Percentiles rank a stretch among this genome's conserved stretches.
Conservation (phyloP, 2,888 invertebrate species). For the Hemithea aestivaria region DNA sequence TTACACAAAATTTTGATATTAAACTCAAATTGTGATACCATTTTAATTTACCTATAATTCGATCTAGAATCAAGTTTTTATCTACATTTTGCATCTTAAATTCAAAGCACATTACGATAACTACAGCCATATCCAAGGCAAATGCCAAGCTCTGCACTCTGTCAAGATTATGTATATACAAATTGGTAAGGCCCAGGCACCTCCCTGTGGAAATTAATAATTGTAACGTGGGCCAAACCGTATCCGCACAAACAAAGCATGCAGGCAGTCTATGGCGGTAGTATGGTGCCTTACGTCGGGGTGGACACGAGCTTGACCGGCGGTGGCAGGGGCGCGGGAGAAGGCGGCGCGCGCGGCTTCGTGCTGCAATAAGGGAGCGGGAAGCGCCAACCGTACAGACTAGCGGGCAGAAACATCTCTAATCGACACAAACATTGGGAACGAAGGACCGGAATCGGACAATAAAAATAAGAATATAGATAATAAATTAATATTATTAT, state of each 20-base stretch:
- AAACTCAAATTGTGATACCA: too few species aligned
- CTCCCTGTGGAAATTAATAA: constrained; percentile 13
- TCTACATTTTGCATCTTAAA: constrained; percentile 21
- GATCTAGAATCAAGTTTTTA: too few species aligned
- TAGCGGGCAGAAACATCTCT: constrained; percentile 82
- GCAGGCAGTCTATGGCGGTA: constrained; percentile 58
- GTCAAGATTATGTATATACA: constrained; percentile 60
- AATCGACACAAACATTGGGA: constrained; percentile 64
- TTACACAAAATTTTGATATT: background rate
- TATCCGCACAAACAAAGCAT: constrained; percentile 72
- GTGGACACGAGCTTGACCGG: constrained; percentile 87
- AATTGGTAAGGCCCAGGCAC: constrained; percentile 45
- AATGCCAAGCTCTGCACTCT: constrained; percentile 44
- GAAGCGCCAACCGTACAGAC: constrained; percentile 98
- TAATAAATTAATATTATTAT: constrained; percentile 30
- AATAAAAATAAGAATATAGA: constrained; percentile 33
- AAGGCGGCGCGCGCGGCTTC: constrained; percentile 88
- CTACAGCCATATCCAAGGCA: constrained; percentile 46
- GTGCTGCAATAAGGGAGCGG: constrained; percentile 98
- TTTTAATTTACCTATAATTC: too few species aligned
- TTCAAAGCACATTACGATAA: constrained; percentile 23
- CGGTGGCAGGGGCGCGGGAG: constrained; percentile 88
- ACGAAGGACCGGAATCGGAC: constrained; percentile 19
- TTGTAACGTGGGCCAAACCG: constrained; percentile 43
- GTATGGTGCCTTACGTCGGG: constrained; percentile 80